Percentiles rank a stretch among this genome's conserved stretches.
phyloP scores from a whole-genome alignment of 2,113 vertebrate species.

The Hiodon alosoides region DNA sequence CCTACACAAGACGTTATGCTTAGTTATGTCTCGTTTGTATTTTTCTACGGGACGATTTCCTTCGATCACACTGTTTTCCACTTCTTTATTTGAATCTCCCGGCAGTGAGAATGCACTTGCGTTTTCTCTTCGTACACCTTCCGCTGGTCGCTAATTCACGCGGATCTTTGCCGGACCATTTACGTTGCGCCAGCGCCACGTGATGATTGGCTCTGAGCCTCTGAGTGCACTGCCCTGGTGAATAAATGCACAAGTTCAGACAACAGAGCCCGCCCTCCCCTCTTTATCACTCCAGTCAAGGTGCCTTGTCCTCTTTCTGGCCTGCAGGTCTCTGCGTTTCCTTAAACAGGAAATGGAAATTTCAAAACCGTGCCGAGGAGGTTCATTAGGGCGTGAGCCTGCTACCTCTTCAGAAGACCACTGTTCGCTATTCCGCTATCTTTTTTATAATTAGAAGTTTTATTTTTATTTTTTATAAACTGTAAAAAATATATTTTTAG shows the following conservation, averaged over 20 bases:
- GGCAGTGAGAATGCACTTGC: no score
- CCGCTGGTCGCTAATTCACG: no score
- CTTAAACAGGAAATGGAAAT: constrained; percentile 42
- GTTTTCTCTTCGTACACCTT: no score
- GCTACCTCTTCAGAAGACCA: not conserved
- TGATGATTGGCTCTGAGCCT: no score
- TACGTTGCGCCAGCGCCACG: not conserved
- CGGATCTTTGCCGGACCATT: no score
- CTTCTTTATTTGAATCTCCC: no score
- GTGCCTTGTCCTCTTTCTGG: not conserved
- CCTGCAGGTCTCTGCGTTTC: constrained; percentile 23
- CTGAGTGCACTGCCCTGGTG: no score
- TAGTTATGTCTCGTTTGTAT: not conserved
- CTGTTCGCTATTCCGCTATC: not conserved
- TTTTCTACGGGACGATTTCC: not conserved
- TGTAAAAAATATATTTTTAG: no score
- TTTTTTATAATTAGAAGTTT: not conserved
- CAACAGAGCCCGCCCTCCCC: not conserved
- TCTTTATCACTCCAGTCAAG: not conserved
- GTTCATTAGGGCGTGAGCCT: not conserved
- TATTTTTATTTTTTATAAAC: not conserved
- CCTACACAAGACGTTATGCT: not conserved
- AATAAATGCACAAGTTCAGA: no score
- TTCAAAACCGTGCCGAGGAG: constrained; percentile 1
- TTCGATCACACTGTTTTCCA: not conserved